Evolutionary conservation across 2,797 vertebrate species (phyloP).

Genomic region (Haliaeetus vocifer): DNA sequence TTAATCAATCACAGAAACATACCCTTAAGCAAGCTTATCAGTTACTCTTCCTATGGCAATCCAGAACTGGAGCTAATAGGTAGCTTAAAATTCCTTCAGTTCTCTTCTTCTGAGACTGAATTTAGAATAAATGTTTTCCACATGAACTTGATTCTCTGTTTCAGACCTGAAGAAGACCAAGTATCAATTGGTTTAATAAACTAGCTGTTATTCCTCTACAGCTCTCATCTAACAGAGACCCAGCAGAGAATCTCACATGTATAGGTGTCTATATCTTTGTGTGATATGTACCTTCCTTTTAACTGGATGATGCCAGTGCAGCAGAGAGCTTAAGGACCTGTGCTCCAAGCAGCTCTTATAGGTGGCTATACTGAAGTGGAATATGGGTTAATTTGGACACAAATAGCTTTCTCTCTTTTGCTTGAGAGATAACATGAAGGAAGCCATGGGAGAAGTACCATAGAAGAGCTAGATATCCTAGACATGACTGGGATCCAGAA

Average conservation of each 20-base stretch:
- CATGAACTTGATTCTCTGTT: neutral
- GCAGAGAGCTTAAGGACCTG: neutral
- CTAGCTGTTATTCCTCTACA: neutral
- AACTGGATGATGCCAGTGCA: neutral
- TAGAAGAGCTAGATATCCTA: neutral
- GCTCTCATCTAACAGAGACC: neutral
- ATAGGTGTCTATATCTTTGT: neutral
- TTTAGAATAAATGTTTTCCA: neutral
- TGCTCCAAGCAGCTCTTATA: neutral
- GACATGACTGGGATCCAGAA: neutral
- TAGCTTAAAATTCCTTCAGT: neutral
- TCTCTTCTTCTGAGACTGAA: neutral
- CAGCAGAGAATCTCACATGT: neutral
- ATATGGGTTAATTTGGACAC: neutral
- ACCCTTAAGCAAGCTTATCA: neutral
- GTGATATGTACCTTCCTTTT: neutral
- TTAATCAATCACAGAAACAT: neutral
- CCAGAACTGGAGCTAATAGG: neutral
- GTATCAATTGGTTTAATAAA: neutral
- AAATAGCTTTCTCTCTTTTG: neutral
- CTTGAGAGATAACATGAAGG: neutral
- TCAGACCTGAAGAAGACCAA: neutral
- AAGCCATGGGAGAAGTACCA: fast-evolving
- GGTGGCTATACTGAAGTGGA: neutral
- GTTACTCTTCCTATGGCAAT: neutral